Conservation (phyloP, 2,113 vertebrate species). For the Bombycilla garrulus region DNA sequence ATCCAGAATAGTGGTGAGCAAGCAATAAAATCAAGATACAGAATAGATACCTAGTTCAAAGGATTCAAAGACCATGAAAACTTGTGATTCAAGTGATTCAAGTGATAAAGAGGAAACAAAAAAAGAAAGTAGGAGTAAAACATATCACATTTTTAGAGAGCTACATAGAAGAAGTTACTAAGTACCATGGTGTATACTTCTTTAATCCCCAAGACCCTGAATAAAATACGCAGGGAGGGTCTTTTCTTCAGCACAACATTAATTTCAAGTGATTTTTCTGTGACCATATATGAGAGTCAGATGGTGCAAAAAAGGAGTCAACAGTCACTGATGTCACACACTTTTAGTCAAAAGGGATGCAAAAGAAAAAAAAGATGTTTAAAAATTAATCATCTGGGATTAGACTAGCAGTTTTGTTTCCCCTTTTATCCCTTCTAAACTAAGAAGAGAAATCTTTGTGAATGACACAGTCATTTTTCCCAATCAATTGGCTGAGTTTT, state of each 20-base stretch:
- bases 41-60: neutral
- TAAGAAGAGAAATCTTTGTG: neutral
- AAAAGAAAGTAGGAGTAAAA: neutral
- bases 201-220: rapidly evolving
- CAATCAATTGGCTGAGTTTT: rapidly evolving
- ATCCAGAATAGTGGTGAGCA: neutral
- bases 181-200: neutral
- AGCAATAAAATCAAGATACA: neutral
- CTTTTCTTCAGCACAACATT: neutral
- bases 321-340: neutral
- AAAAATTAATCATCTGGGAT: neutral
- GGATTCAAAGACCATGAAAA: neutral
- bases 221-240: neutral
- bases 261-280: neutral
- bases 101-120: neutral
- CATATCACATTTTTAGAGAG: neutral
- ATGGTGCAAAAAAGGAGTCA: neutral
- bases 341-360: neutral
- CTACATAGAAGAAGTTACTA: neutral
- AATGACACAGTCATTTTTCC: neutral
- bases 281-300: neutral
- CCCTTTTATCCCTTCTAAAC: neutral
- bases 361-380: neutral
- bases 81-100: neutral
- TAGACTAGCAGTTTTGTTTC: neutral